These are phyloP conservation scores for Silurus lanzhouensis DNA, from an alignment of 2,797 vertebrate species.

Conservation along the genomic window DNA sequence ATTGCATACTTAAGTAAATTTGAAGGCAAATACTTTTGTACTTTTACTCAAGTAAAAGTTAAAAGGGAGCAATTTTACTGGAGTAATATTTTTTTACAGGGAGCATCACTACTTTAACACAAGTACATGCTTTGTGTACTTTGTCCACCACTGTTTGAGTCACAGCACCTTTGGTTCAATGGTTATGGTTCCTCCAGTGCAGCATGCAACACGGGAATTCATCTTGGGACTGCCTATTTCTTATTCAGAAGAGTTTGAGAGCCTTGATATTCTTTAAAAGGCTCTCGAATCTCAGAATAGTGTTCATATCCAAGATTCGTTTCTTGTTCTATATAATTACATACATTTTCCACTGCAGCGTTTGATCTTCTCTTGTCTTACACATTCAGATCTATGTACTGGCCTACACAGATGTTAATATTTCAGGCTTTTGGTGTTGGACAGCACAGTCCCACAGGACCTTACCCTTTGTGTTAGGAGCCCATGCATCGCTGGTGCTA, in stretches of 20 bases:
- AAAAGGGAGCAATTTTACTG: no score
- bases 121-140: no score
- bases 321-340: constrained; percentile 42
- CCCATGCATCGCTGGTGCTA: constrained; percentile 52
- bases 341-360: constrained; percentile 10
- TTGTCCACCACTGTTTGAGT: not conserved
- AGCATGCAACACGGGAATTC: not conserved
- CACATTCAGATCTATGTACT: constrained; percentile 38
- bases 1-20: no score
- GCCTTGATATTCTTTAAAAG: not conserved
- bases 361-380: constrained; percentile 22
- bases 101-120: no score
- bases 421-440: constrained; percentile 18
- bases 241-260: not conserved
- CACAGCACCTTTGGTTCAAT: not conserved
- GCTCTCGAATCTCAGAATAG: not conserved
- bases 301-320: not conserved
- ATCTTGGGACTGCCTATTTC: not conserved
- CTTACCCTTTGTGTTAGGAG: constrained; percentile 49
- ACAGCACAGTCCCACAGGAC: constrained; percentile 44
- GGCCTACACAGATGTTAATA: constrained; percentile 41
- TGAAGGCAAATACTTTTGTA: no score
- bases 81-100: no score
- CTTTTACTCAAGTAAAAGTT: no score
- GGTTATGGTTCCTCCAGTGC: not conserved